Evolutionary conservation across 2,888 invertebrate genomes (phyloP).

Genomic region (Altica lythri): DNA sequence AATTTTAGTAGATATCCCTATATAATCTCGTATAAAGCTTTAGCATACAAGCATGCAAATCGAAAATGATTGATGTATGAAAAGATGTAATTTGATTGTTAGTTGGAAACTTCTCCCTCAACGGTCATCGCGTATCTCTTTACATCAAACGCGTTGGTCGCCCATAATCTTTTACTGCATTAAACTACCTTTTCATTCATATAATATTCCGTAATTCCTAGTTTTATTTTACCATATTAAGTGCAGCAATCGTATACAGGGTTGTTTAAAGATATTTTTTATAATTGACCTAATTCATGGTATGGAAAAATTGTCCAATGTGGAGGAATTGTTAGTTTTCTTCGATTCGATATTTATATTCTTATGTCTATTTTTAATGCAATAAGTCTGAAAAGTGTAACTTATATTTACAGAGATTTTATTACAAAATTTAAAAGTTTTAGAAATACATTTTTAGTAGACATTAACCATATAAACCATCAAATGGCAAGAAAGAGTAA

Average conservation of each 20-base stretch:
- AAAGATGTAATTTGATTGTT: constrained; percentile 24
- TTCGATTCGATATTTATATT: too few relatives aligned
- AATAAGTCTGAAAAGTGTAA: too few relatives aligned
- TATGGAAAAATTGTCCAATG: too few relatives aligned
- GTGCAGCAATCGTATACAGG: not conserved
- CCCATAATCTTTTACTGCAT: constrained; percentile 8
- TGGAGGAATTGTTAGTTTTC: too few relatives aligned
- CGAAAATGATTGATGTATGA: constrained; percentile 22
- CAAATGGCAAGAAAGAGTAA: too few relatives aligned
- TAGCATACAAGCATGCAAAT: constrained; percentile 12
- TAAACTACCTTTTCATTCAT: constrained; percentile 14
- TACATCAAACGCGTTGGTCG: constrained; percentile 14
- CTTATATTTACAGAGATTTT: too few relatives aligned
- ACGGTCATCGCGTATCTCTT: constrained; percentile 17
- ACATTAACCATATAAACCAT: too few relatives aligned
- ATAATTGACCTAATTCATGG: not conserved
- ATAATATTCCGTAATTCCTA: constrained; percentile 2
- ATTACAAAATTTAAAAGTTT: too few relatives aligned
- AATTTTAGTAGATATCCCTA: constrained; percentile 14
- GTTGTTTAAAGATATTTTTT: not conserved
- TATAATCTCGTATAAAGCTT: constrained; percentile 16
- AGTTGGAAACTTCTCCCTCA: constrained; percentile 13
- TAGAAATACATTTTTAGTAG: too few relatives aligned
- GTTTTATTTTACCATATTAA: constrained; percentile 1
- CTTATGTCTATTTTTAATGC: too few relatives aligned